A percentile compares a stretch with the other conserved stretches of the same genome.
Evolutionary conservation across 2,797 vertebrate species (phyloP).

Genomic region (Acipenser oxyrinchus): DNA sequence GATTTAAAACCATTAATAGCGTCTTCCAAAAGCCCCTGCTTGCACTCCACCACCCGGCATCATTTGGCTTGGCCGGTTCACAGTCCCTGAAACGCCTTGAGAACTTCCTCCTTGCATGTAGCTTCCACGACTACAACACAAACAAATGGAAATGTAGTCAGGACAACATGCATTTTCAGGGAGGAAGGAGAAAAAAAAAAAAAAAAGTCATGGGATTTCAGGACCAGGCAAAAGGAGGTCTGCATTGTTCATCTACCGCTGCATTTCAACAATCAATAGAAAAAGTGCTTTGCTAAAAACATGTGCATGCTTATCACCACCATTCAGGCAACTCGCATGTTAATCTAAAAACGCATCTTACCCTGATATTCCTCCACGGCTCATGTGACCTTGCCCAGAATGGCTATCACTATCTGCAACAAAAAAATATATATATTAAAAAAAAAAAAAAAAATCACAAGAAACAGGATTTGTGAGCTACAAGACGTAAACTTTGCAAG

Average conservation of each 20-base stretch:
- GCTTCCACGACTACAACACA: constrained; percentile 57
- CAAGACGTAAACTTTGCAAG: too few relatives aligned
- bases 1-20: constrained; percentile 46
- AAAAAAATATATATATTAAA: neutral
- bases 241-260: neutral
- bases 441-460: neutral
- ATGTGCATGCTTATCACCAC: neutral
- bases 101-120: constrained; percentile 70
- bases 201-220: neutral
- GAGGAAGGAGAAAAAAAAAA: neutral
- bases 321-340: neutral
- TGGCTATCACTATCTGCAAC: constrained; percentile 63
- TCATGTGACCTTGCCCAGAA: constrained; percentile 70
- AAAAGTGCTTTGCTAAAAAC: neutral
- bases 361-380: constrained; percentile 75
- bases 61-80: constrained; percentile 66
- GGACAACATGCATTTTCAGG: neutral
- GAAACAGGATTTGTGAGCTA: neutral
- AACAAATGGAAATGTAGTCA: neutral
- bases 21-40: constrained; percentile 63
- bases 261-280: neutral
- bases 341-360: constrained; percentile 40
- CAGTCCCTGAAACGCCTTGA: constrained; percentile 59
- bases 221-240: neutral
- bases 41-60: constrained; percentile 60